Evolutionary conservation across 2,888 invertebrate species (phyloP).

Genomic region (Cantharis lateralis): DNA sequence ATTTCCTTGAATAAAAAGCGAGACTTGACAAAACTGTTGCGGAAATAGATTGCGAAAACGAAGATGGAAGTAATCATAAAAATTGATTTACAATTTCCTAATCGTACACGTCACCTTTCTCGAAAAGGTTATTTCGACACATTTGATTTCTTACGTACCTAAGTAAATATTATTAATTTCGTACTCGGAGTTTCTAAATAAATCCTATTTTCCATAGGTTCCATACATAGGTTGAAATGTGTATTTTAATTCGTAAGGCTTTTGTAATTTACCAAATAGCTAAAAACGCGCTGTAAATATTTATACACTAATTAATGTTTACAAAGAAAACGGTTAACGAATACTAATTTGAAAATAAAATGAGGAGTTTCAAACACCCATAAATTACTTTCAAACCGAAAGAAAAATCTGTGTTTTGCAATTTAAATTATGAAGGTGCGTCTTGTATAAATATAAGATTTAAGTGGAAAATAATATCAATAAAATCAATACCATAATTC

Average conservation of each 20-base stretch:
- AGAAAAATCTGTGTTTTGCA: background rate
- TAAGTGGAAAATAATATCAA: background rate
- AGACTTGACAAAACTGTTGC: background rate
- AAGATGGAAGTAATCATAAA: background rate
- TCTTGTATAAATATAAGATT: background rate
- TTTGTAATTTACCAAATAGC: background rate
- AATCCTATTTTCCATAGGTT: no score
- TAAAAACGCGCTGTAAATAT: background rate
- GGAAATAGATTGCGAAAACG: background rate
- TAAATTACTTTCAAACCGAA: background rate
- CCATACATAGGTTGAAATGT: no score
- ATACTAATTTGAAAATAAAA: background rate
- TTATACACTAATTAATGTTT: background rate
- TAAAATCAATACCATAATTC: background rate
- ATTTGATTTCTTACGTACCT: background rate
- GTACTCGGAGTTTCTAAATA: background rate
- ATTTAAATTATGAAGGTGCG: background rate
- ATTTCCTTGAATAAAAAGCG: background rate
- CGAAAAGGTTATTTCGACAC: background rate
- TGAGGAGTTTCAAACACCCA: background rate
- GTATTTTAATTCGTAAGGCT: background rate
- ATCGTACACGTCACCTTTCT: background rate
- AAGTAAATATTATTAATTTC: background rate
- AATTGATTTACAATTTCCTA: constrained; percentile 2
- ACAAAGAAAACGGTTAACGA: background rate